phyloP scores from a whole-genome alignment of 1,140 invertebrate genomes.

The Pogonognathellus flavescens region DNA sequence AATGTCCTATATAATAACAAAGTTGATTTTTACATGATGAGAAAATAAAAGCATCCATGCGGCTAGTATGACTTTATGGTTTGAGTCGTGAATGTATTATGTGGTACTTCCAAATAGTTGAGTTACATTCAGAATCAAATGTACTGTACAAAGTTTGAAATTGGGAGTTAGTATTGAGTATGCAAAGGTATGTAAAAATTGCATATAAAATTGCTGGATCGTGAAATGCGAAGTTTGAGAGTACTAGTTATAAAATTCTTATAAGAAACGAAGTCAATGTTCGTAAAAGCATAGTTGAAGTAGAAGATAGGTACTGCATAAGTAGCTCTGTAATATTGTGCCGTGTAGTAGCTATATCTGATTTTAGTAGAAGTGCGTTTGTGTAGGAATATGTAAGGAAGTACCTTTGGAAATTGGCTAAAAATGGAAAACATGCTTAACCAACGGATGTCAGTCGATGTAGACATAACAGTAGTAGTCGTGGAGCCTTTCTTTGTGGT shows the following conservation, averaged over 20 bases:
- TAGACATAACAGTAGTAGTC: not conserved
- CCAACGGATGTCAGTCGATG: slow-evolving; percentile 12
- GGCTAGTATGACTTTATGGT: too few species aligned
- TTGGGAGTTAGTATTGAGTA: not conserved
- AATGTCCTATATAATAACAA: too few species aligned
- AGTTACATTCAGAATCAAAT: too few species aligned
- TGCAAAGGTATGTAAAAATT: not conserved
- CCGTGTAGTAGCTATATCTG: too few species aligned
- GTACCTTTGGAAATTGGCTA: slow-evolving; percentile 1
- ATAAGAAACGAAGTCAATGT: not conserved
- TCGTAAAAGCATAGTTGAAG: not conserved
- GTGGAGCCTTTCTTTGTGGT: slow-evolving; percentile 8
- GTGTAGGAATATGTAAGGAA: not conserved
- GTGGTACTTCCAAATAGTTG: too few species aligned
- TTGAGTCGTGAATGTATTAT: too few species aligned
- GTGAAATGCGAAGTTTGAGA: not conserved
- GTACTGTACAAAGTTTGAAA: too few species aligned
- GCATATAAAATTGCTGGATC: not conserved
- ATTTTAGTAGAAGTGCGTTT: slow-evolving; percentile 1
- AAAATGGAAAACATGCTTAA: slow-evolving; percentile 8
- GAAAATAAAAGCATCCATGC: too few species aligned
- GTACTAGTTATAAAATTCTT: not conserved
- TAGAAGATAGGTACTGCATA: not conserved
- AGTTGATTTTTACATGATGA: too few species aligned
- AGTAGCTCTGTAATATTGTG: too few species aligned